phyloP scores from a whole-genome alignment of 2,113 vertebrate genomes.

The Pelodiscus sinensis region DNA sequence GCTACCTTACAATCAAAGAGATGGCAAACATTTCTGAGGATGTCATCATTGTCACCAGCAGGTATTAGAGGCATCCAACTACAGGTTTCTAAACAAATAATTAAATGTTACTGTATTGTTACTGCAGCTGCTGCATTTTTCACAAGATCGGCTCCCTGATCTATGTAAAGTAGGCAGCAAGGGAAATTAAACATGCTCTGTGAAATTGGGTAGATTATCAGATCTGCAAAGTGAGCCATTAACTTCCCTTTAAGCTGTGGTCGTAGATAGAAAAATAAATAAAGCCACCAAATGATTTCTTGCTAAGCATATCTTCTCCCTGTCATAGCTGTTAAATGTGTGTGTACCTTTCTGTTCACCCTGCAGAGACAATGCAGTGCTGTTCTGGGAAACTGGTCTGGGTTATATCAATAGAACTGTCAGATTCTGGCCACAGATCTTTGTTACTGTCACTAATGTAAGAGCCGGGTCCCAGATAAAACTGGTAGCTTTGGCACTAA shows the following conservation, averaged over 20 bases:
- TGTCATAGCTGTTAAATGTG: no score
- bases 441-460: neutral
- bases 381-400: no score
- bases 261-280: neutral
- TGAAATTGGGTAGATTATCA: neutral
- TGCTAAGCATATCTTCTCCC: neutral
- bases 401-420: neutral
- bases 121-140: fast-evolving
- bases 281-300: neutral
- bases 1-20: constrained; percentile 98
- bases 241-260: fast-evolving
- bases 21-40: constrained; percentile 99
- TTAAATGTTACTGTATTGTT: neutral
- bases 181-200: neutral
- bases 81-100: neutral
- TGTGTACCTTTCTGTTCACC: neutral
- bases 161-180: neutral
- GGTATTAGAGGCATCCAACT: constrained; percentile 70
- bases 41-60: constrained; percentile 99
- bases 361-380: neutral
- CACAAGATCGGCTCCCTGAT: neutral
- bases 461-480: neutral
- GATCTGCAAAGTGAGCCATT: neutral
- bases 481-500: neutral
- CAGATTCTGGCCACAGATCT: neutral